These are phyloP conservation scores for Parotia lawesii DNA, from an alignment of 2,113 vertebrate genomes.

Conservation along the genomic window DNA sequence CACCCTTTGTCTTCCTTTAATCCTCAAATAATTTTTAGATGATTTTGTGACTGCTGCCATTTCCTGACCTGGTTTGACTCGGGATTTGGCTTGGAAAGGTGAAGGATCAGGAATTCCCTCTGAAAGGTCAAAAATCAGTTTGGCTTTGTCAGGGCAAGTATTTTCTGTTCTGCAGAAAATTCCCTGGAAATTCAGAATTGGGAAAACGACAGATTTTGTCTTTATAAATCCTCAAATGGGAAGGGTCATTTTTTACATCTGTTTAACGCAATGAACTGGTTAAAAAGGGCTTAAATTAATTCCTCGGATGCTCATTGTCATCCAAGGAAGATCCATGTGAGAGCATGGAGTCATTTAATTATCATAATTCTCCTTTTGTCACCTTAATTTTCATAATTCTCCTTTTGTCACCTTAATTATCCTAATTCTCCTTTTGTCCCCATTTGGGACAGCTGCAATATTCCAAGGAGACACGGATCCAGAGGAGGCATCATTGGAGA, in stretches of 20 bases:
- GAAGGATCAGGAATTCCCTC: neutral
- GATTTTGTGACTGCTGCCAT: neutral
- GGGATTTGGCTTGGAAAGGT: neutral
- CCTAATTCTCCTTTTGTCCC: neutral
- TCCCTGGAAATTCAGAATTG: neutral
- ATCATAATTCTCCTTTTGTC: neutral
- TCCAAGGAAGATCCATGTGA: neutral
- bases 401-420: neutral
- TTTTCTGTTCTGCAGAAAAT: neutral
- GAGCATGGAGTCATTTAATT: neutral
- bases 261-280: neutral
- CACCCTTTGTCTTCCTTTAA: conserved; percentile 1
- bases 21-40: neutral
- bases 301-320: neutral
- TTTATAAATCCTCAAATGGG: neutral
- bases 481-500: neutral
- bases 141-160: neutral
- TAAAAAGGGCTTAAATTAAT: neutral
- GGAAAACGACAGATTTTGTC: neutral
- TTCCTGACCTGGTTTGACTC: neutral
- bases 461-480: neutral
- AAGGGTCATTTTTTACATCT: neutral
- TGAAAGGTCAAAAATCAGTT: neutral
- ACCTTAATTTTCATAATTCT: neutral
- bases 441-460: neutral